Base-by-base conservation (phyloP, 64 coral and sea anemone genomes). In the Montipora foliosa region DNA sequence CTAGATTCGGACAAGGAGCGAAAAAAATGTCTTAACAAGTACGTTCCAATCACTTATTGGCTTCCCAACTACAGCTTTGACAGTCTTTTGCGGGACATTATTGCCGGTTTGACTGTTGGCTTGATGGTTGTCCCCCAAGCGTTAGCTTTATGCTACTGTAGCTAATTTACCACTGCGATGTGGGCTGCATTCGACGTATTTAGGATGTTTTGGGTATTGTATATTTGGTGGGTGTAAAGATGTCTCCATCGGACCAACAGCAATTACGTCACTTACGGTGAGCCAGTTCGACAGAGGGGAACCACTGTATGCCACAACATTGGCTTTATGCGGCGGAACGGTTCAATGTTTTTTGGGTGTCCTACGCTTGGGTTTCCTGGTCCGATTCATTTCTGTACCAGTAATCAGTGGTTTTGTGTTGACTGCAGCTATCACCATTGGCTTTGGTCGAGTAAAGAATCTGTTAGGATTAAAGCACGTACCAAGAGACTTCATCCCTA, bases 81-180 rank as follows among this genome's bases (percentile, higher is more conserved):
- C 6, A 99, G 92, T 46, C 76, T 99, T 6, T 92, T 96, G 44
- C 84, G 92, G 47, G 98, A 99, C 68, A 85, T 94, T 24, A 96
- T 99, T 64, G 98, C 95, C 37, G 98, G 98, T 17, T 16, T 96
- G 19, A 99, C 98, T 4, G 98, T 99, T 2, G 98, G 98, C 0
- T 80, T 99, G 10, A 99, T 99, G 98, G 95, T 99, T 0, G 96
- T 99, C 64, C 98, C 98, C 13, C 98, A 99, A 68, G 95, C 78
- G 0, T 75, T 99, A 68, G 98, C 98, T 5, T 5, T 99, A 99
- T 93, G 98, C 98, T 8, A 80, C 61, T 3, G 96, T 99, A 68
- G 98, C 98, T 11, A 87, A 77, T 22, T 73, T 99, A 57, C 91
- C 89, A 58, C n/a, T 93, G 67, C 83, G 94, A 79, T 96, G 96